Evolutionary conservation across 1,140 invertebrate species (phyloP).

Genomic region (Popillia japonica): DNA sequence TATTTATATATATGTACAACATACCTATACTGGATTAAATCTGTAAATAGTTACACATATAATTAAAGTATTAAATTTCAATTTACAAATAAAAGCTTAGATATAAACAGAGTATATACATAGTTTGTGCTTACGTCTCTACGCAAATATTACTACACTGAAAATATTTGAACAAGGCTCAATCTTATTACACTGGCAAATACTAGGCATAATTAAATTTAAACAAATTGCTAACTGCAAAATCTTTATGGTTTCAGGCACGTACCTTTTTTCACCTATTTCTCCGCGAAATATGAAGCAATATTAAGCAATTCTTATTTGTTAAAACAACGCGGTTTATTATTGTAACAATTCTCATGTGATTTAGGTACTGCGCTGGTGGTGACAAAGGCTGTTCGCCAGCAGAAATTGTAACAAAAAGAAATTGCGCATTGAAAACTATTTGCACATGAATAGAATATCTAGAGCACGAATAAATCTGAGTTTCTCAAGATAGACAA

Average conservation of each 20-base stretch:
- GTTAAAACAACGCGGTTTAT: not conserved
- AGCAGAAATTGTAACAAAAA: not conserved
- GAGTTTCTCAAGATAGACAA: slow-evolving; percentile 2
- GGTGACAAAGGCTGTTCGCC: not conserved
- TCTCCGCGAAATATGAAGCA: not conserved
- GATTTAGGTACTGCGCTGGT: not conserved
- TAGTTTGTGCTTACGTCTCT: too few species aligned
- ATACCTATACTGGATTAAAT: too few species aligned
- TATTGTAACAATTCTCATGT: not conserved
- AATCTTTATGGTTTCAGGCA: not conserved
- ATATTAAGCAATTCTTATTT: slow-evolving; percentile 10
- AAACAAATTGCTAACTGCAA: too few species aligned
- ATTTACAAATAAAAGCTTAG: too few species aligned
- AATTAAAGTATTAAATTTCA: too few species aligned
- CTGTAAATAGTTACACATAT: too few species aligned
- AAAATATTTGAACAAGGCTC: too few species aligned
- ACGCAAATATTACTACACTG: too few species aligned
- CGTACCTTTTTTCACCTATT: slow-evolving; percentile 1
- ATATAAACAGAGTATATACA: too few species aligned
- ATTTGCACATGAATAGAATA: not conserved
- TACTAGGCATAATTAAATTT: too few species aligned
- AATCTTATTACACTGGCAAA: too few species aligned
- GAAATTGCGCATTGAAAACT: not conserved
- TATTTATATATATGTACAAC: too few species aligned
- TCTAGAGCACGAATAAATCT: slow-evolving; percentile 6